A percentile compares a stretch with the other conserved stretches of the same genome.
These are phyloP conservation scores for Noctilio leporinus DNA, from an alignment of 2,113 vertebrate genomes.

Conservation along the genomic window DNA sequence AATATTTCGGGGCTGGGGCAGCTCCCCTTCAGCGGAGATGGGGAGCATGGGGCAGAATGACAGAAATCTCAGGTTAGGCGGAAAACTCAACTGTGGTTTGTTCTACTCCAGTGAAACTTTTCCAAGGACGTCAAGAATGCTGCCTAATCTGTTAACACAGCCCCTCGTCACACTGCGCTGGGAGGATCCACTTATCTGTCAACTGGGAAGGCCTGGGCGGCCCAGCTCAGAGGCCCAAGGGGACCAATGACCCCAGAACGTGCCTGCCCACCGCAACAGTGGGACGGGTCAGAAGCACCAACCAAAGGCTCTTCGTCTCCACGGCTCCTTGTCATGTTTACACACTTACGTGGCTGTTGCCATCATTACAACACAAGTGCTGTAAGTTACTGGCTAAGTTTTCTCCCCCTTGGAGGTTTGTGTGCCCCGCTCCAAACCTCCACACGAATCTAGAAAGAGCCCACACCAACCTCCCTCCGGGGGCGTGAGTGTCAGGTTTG, in stretches of 20 bases:
- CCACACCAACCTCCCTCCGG: neutral
- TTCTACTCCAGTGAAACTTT: neutral
- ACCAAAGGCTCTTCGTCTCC: neutral
- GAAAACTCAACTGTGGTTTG: neutral
- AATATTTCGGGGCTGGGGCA: neutral
- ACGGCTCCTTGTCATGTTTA: too few species aligned
- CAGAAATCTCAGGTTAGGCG: neutral
- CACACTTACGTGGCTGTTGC: neutral
- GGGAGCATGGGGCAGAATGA: neutral
- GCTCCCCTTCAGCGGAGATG: neutral
- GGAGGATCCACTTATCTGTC: neutral
- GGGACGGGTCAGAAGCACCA: neutral
- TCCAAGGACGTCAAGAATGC: neutral
- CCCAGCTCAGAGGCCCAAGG: neutral
- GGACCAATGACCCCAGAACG: fast-evolving
- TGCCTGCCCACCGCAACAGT: fast-evolving
- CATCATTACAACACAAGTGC: neutral
- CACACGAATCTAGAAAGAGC: neutral
- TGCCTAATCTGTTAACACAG: neutral
- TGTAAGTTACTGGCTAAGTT: neutral
- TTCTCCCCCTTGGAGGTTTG: neutral
- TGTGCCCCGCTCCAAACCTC: neutral
- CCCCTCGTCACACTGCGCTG: fast-evolving
- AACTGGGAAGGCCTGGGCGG: neutral
- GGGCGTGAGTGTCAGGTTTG: neutral